phyloP scores from a whole-genome alignment of 2,888 invertebrate species.

The Clepsis dumicolana region DNA sequence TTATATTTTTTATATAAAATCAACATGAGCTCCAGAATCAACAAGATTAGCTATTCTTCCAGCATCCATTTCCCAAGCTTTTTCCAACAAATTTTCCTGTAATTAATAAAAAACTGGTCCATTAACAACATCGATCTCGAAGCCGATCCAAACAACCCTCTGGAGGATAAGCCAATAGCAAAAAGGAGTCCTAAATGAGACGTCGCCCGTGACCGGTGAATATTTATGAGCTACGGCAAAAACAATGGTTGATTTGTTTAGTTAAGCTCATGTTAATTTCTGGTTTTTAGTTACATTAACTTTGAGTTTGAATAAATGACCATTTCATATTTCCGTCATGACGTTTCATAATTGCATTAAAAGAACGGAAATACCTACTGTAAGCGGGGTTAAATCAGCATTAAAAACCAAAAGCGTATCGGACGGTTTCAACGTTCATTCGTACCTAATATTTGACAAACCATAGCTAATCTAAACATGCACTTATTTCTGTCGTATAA shows the following conservation, averaged over 20 bases:
- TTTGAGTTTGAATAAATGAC: neutral
- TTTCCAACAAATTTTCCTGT: slow-evolving; percentile 58
- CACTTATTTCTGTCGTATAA: too few relatives aligned
- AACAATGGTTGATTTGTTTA: slow-evolving; percentile 66
- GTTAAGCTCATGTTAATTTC: slow-evolving; percentile 31
- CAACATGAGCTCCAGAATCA: neutral
- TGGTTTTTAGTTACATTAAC: neutral
- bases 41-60: neutral
- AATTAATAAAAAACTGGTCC: slow-evolving; percentile 79
- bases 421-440: too few relatives aligned
- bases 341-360: too few relatives aligned
- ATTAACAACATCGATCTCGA: slow-evolving; percentile 80
- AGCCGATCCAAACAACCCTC: slow-evolving; percentile 80
- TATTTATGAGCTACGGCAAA: slow-evolving; percentile 79
- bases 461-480: too few relatives aligned
- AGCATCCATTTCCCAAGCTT: slow-evolving; percentile 31
- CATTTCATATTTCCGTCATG: too few relatives aligned
- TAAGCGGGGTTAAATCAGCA: too few relatives aligned
- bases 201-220: slow-evolving; percentile 81
- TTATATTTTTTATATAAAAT: neutral
- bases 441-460: too few relatives aligned
- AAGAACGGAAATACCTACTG: too few relatives aligned
- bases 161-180: slow-evolving; percentile 81
- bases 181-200: slow-evolving; percentile 82
- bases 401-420: too few relatives aligned